Base-by-base conservation (phyloP, 2,113 vertebrate species). In the Xiphorhynchus elegans region DNA sequence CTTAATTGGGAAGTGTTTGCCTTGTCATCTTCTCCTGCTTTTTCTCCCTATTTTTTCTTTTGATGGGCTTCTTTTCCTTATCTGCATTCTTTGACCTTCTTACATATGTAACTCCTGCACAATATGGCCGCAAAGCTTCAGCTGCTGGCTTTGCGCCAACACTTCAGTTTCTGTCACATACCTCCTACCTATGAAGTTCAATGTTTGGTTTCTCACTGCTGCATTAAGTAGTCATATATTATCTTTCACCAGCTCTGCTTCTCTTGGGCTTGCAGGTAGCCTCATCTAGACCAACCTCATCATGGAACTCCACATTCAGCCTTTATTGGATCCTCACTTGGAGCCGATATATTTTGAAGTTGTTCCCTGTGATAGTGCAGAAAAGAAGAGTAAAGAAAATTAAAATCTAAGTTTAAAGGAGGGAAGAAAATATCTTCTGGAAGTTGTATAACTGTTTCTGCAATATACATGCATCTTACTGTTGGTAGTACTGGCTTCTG, bases 281-380 rank as follows among this genome's bases (percentile, higher is more conserved):
- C 12, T 19, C 10, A 21, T 10, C 9, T 37, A 35, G 16, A 67
- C 17, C 35, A 58, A 2, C 10, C 13, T 69, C 35, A 18, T 37
- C 63, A 33, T 24, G 20, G 12, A 29, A 10, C 26, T 29, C 31
- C 3, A 15, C 2, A 9, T 28, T 37, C 64, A 60, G 74, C 26
- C 5, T n/a, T 55, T 9, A 2, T 3, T 44, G 19, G 9, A 18
- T 52, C 29, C 25, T 40, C 2, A 1, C 9, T 49, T 21, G 20
- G 2, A 24, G 21, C 12, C 74, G 55, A 46, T 6, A 4, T 33
- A 17, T 56, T 74, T 91, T 60, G 37, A 56, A 80, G 15, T 13
- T 47, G 12, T 50, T 63, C 29, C 44, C 16, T 1, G 1, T 47
- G 13, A 56, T 3, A 56, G 15, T 29, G 21, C 40, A 39, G 49